These are phyloP conservation scores for Phyllotreta striolata DNA, from an alignment of 2,888 invertebrate species.

Conservation along the genomic window DNA sequence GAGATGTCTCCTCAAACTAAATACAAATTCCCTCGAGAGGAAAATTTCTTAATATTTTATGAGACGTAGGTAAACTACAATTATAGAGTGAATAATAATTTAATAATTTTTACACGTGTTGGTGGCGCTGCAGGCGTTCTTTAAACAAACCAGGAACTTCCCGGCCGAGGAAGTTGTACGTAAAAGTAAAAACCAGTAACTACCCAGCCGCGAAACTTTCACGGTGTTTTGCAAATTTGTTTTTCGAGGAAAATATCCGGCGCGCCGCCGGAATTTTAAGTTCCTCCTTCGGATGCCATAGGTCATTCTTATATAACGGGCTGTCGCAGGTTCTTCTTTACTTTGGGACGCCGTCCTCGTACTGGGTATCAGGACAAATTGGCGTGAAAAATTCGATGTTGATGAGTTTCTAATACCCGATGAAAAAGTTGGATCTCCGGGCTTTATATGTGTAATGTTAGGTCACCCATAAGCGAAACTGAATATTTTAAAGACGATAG, in stretches of 20 bases:
- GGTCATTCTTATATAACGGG: slow-evolving; percentile 55
- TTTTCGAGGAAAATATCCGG: slow-evolving; percentile 58
- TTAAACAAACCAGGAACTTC: slow-evolving; percentile 18
- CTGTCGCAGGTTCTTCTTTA: slow-evolving; percentile 46
- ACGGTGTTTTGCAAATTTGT: slow-evolving; percentile 60
- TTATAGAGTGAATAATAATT: no score
- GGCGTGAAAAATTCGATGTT: slow-evolving; percentile 40
- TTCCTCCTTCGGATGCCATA: slow-evolving; percentile 48
- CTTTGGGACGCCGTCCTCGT: slow-evolving; percentile 46
- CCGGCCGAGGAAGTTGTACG: slow-evolving; percentile 43
- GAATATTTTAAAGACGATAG: background rate
- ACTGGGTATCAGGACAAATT: slow-evolving; percentile 54
- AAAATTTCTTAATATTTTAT: no score
- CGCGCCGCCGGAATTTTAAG: slow-evolving; percentile 57
- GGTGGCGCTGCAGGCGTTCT: background rate
- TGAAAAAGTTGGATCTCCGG: slow-evolving; percentile 25
- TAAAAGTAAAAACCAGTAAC: slow-evolving; percentile 19
- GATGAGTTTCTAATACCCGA: slow-evolving; percentile 38
- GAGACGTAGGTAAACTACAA: no score
- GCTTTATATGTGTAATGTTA: slow-evolving; percentile 7
- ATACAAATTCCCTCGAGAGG: no score
- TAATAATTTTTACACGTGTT: background rate
- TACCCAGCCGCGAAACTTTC: slow-evolving; percentile 51
- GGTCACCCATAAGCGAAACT: background rate
- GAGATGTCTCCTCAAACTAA: no score